Conservation (phyloP, 2,797 vertebrate genomes). For the Oceanodroma leucorhoa region DNA sequence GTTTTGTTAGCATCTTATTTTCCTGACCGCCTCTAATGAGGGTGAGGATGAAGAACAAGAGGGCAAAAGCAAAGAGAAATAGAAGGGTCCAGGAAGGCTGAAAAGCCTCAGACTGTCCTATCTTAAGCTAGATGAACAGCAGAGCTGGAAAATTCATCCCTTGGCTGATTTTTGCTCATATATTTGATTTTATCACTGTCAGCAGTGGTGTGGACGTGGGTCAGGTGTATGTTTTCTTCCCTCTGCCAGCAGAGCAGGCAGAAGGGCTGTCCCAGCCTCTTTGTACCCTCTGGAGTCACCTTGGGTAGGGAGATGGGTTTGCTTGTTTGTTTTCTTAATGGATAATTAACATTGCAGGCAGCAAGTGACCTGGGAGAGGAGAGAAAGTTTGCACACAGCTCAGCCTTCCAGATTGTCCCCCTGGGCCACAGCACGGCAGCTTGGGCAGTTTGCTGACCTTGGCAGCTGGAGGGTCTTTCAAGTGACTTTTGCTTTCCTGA, state of each 20-base stretch:
- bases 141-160: background rate
- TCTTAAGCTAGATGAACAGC: background rate
- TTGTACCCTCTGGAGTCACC: background rate
- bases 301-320: background rate
- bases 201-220: background rate
- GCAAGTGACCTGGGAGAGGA: constrained; percentile 5
- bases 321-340: constrained; percentile 25
- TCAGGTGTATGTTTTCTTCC: background rate
- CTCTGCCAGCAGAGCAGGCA: background rate
- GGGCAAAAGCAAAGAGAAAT: background rate
- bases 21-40: background rate
- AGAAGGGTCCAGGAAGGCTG: background rate
- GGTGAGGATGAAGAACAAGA: background rate
- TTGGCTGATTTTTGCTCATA: background rate
- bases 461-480: background rate
- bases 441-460: background rate
- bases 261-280: background rate
- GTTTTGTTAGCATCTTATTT: background rate
- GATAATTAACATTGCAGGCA: constrained; percentile 48
- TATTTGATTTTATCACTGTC: background rate
- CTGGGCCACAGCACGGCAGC: background rate
- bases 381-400: background rate
- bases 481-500: background rate
- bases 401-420: background rate
- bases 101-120: background rate